Evolutionary conservation across 2,113 vertebrate species (phyloP).

Genomic region (Cariama cristata): DNA sequence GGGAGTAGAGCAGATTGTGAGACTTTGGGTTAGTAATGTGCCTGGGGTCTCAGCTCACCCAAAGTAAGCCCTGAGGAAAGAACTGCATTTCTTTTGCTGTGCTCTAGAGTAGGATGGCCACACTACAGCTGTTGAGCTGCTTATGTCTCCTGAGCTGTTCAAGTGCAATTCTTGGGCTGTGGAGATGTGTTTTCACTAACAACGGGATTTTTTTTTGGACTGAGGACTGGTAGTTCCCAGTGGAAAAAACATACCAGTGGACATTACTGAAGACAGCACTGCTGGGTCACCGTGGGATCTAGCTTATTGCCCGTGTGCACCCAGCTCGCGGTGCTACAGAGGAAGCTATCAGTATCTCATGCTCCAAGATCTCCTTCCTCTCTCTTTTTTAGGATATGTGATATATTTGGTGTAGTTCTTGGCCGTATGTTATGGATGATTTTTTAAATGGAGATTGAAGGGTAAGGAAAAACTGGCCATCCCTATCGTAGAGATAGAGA

Average conservation of each 20-base stretch:
- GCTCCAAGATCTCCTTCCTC: neutral
- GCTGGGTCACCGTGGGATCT: neutral
- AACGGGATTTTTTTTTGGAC: neutral
- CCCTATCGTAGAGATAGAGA: neutral
- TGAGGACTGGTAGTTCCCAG: neutral
- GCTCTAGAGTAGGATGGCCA: neutral
- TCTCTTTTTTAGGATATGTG: neutral
- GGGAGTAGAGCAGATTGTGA: neutral
- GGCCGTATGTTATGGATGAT: accelerated
- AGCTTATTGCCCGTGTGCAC: neutral
- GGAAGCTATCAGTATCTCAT: neutral
- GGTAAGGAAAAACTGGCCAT: neutral
- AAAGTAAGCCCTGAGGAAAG: neutral
- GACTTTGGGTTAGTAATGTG: neutral
- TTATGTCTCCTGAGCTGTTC: neutral
- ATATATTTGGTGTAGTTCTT: neutral
- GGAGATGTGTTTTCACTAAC: neutral
- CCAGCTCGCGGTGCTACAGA: neutral
- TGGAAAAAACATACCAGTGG: neutral
- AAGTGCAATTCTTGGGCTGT: neutral
- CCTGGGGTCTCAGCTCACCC: neutral
- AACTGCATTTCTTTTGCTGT: neutral
- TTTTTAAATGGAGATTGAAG: neutral
- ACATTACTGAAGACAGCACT: neutral
- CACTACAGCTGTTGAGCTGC: neutral